Evolutionary conservation across 2,888 invertebrate genomes (phyloP).

Genomic region (Ligdia adustata): DNA sequence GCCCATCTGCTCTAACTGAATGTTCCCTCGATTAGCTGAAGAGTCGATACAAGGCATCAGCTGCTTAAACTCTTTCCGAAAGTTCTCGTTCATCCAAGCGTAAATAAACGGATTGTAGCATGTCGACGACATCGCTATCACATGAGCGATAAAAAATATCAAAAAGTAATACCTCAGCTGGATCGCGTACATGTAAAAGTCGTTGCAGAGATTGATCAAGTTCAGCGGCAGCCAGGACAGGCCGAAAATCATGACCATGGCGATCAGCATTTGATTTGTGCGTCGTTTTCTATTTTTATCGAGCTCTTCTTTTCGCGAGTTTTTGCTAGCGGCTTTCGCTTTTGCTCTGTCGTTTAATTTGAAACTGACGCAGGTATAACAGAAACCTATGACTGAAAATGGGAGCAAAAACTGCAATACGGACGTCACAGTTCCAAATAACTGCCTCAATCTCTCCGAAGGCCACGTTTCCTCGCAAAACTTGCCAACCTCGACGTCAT

Average conservation of each 20-base stretch:
- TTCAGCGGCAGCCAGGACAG: constrained; percentile 98
- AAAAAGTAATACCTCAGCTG: constrained; percentile 93
- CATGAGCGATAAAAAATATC: constrained; percentile 95
- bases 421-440: constrained; percentile 94
- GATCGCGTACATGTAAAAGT: constrained; percentile 89
- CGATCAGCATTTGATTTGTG: constrained; percentile 98
- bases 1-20: constrained; percentile 78
- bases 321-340: constrained; percentile 93
- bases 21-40: constrained; percentile 68
- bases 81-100: constrained; percentile 98
- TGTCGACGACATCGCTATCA: constrained; percentile 97
- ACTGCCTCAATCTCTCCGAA: constrained; percentile 88
- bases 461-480: constrained; percentile 97
- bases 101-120: constrained; percentile 99
- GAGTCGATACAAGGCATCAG: constrained; percentile 87
- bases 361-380: constrained; percentile 96
- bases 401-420: constrained; percentile 97
- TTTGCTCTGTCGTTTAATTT: constrained; percentile 93
- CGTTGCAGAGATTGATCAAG: constrained; percentile 93
- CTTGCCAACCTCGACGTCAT: constrained; percentile 67
- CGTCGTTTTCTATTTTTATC: constrained; percentile 95
- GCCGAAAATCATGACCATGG: constrained; percentile 98
- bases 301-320: constrained; percentile 93
- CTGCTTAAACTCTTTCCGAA: constrained; percentile 95
- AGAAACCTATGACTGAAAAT: constrained; percentile 96